Evolutionary conservation across 2,888 invertebrate species (phyloP), one percentile per base, ranked within the genome.

Genomic region (Acholoe squamosa): DNA sequence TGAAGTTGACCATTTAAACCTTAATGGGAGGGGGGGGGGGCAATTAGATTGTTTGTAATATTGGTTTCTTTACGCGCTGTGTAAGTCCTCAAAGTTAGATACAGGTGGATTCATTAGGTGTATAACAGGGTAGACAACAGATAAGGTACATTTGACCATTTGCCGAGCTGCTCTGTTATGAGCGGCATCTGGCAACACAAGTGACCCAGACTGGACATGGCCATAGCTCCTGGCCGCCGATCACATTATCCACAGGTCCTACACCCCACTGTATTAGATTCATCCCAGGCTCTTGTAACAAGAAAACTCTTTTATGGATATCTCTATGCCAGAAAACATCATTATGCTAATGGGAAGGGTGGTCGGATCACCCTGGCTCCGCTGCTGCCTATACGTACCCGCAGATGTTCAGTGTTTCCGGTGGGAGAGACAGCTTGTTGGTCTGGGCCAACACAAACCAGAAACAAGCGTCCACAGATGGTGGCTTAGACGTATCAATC

Each of bases 241-340:
- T 84, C 84, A 84, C 84, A 84, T 84, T 84, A 84, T 43, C 12
- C 22, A 16, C 28, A 43, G 84, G 84, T 84, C 84, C 14, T 28
- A 84, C 84, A 84, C 84, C 22, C 84, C 51, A 34, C 84, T 51
- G 84, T 34, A 84, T 84, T 84, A 43, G 84, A 84, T 84, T 84
- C 43, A 43, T 5, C 19, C 43, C 19, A 16, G 34, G 7, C 84
- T 51, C 84, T 51, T 33, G 84, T 84, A 84, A 84, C 84, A 84
- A 84, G 84, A 84, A 84, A 84, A 84, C 84, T 84, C 84, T 84
- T 84, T 84, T 84, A 84, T 84, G 84, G 84, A 84, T 84, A 84
- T 84, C 33, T 84, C 84, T 51, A 84, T 84, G 43, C 84, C 33
- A 84, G 84, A 5, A 84, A 84, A 84, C 84, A 84, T 84, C 84